Evolutionary conservation across 2,888 invertebrate genomes (phyloP), one percentile per base, ranked within the genome.

Genomic region (Dryobotodes eremita): DNA sequence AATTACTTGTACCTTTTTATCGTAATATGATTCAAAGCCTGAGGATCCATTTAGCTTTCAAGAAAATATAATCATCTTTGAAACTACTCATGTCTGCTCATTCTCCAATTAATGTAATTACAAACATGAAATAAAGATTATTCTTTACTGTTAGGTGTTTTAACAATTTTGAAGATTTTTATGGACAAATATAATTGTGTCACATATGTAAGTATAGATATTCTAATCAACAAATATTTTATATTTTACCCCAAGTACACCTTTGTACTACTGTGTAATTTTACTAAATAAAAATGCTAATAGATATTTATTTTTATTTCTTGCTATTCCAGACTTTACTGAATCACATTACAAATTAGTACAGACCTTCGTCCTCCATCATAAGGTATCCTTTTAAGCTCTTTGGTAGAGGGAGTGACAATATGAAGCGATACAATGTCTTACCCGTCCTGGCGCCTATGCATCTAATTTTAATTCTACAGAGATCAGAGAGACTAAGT

Each of bases 301-400:
- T 65, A 79, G 65, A 76, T 80, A 80, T n/a, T 69, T 71, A 31
- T 59, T 79, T 76, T 78, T 70, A 74, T 81, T 84, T 75, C 66
- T 79, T 69, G 48, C 72, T 68, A 77, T 53, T 53, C 62, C 68
- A 73, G 65, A 71, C 65, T 83, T 82, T 74, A 66, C 61, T 68
- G 59, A 77, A 71, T 73, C 59, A 84, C 64, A 71, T 78, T 74
- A 68, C 57, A 57, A 61, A 36, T 77, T 86, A 84, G 13, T 66
- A 79, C 17, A 84, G 59, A 84, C 92, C 92, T 90, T 94, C 95
- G 85, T 97, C 96, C 92, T 97, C 97, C 92, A 98, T 96, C 94
- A 97, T 96, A 77, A 98, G 95, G 93, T 96, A 98, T 84, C 92
- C 94, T 91, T 97, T 97, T 88, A 98, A 94, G 85, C 95, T 93